Evolutionary conservation across 2,113 vertebrate genomes (phyloP).

Genomic region (Myotis davidii): DNA sequence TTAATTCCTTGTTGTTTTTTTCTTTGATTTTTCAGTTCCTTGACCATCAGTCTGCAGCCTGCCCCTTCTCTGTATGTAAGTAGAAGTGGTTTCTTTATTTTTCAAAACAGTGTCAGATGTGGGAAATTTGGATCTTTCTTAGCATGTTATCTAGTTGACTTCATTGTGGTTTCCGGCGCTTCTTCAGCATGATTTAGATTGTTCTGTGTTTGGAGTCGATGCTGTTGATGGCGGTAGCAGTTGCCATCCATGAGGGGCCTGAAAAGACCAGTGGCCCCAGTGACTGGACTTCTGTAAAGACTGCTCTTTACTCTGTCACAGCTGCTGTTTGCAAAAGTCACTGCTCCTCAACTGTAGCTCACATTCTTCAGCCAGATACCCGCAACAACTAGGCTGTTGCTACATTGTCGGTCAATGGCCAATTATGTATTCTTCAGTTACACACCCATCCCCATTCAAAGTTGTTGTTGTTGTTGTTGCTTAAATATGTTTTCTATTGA

Average conservation of each 20-base stretch:
- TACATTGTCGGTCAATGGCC: conserved; percentile 46
- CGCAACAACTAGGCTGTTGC: conserved; percentile 53
- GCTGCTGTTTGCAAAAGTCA: conserved; percentile 57
- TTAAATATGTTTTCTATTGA: too few relatives aligned
- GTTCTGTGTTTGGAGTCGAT: not conserved
- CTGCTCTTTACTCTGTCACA: conserved; percentile 39
- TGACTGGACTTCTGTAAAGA: not conserved
- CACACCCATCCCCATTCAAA: not conserved
- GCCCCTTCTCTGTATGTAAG: conserved; percentile 80
- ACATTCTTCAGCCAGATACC: conserved; percentile 31
- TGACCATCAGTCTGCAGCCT: conserved; percentile 75
- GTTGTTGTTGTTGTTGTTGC: too few relatives aligned
- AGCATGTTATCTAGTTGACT: not conserved
- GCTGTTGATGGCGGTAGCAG: not conserved
- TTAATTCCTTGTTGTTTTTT: conserved; percentile 74
- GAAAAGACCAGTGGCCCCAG: not conserved
- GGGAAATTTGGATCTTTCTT: not conserved
- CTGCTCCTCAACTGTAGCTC: not conserved
- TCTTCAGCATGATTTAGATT: not conserved
- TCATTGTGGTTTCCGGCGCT: conserved; percentile 3
- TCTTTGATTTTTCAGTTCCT: conserved; percentile 73
- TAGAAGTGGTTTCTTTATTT: conserved; percentile 71
- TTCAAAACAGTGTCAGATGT: not conserved
- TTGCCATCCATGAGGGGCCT: not conserved
- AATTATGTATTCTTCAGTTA: conserved; percentile 59